Conservation (phyloP, 2,888 invertebrate species). For the Didymodactylos carnosus region DNA sequence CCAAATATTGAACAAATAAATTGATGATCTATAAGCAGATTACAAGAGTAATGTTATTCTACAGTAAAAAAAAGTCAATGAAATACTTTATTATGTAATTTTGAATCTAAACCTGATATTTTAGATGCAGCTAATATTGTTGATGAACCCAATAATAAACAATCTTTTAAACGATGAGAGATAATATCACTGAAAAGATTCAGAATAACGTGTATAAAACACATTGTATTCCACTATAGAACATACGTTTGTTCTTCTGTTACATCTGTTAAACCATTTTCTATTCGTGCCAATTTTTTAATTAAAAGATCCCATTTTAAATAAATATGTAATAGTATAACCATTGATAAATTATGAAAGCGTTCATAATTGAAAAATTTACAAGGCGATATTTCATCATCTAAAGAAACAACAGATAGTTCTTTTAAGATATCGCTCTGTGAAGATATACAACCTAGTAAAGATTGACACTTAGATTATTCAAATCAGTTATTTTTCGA, state of each 20-base stretch:
- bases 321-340: not conserved
- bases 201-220: not conserved
- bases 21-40: not conserved
- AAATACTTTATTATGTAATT: not conserved
- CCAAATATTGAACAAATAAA: not conserved
- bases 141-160: not conserved
- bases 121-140: not conserved
- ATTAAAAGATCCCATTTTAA: not conserved
- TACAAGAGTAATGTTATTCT: not conserved
- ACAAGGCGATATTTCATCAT: not conserved
- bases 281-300: not conserved
- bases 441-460: no score
- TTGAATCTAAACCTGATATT: not conserved
- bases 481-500: no score
- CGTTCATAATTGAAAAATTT: not conserved
- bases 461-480: no score
- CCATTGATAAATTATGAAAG: not conserved
- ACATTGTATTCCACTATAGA: not conserved
- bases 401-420: no score
- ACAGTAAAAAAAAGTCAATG: not conserved
- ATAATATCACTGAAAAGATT: not conserved
- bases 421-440: no score
- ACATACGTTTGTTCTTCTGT: not conserved
- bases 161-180: not conserved
- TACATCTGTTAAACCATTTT: not conserved